Evolutionary conservation across 2,113 vertebrate species (phyloP), one percentile per base, ranked within the genome.

Genomic region (Nannobrachium achirus): DNA sequence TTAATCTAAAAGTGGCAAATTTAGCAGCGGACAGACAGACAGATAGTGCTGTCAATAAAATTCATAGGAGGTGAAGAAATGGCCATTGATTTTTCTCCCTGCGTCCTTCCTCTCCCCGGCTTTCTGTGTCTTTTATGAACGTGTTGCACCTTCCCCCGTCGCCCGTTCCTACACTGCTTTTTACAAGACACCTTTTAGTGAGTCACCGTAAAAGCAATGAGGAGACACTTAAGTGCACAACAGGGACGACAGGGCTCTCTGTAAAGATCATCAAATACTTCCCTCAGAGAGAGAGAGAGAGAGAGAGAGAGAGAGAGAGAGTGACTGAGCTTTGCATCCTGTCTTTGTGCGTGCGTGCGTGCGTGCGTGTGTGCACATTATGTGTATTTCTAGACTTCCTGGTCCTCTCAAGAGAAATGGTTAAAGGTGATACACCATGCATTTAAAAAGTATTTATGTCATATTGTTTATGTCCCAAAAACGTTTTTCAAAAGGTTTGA

Each of bases 161-260:
- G n/a, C 66, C 76, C 66, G 79, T 85, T 71, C 62, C 63, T 7
- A 44, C 69, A 72, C 81, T 62, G 67, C 79, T 70, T 89, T 91
- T 91, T 89, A 92, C 86, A 91, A 90, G 87, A 86, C 86, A 88
- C 83, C 80, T 88, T 90, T 92, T 90, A 92, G 83, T 81, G 84
- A 87, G 84, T 85, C 57, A 33, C 89, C 78, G 79, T 90, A 90
- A 90, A 90, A 90, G 86, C 84, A 89, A 88, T 87, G 80, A 84
- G 82, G 73, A 88, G 82, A 81, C 77, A 88, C 78, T 87, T 82
- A 88, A 89, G 82, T 84, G 80, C 80, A 86, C 85, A 89, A 89
- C 82, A 76, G 88, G 82, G 81, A 87, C 79, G 81, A 87, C 79
- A 79, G 71, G 75, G 48, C 80, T 75, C 80, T 75, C 82, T 75